Base-by-base conservation (phyloP, 2,797 vertebrate genomes). In the Synanceia verrucosa region DNA sequence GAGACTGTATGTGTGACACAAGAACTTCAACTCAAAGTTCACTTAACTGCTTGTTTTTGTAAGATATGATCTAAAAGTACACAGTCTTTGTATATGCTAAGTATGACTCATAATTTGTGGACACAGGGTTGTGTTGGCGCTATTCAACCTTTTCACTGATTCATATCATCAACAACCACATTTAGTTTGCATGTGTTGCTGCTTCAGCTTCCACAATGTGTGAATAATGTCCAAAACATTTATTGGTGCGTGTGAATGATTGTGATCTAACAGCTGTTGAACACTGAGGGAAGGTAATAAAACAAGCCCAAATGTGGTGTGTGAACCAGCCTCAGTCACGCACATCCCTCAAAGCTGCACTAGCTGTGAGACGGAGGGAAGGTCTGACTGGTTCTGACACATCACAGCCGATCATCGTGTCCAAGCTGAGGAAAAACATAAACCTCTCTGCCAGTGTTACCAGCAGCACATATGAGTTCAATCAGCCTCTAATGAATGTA, bases 281-380 rank as follows among this genome's bases (percentile, higher is more conserved):
- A 88, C 79, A 83, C 50, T 52, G 60, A 60, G 63, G 18, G 70
- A 84, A 84, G 76, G 76, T 84, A 85, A 84, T 91, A 92, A 93
- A 89, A 89, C 88, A 87, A 90, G 84, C 74, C 75, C 69, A 83
- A 89, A 91, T 91, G 70, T 86, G 83, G 88, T 80, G 29, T 72
- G 75, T 60, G 76, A 69, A 81, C 90, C 91, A 90, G 74, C 67
- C 83, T 76, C 77, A 85, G 89, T 91, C 91, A 92, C 87, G 88
- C 90, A 88, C 80, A 85, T 72, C 76, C 73, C 78, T 65, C 57
- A 29, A n/a, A 78, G 58, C 65, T 58, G 48, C 48, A 29, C 64
- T 46, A 26, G 52, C 48, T 53, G 44, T 5, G 18, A 48, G 33
- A 64, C 56, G n/a, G 47, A 59, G 34, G 12, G 58, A 56, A 59